Evolutionary conservation across 2,888 invertebrate genomes (phyloP), one percentile per base, ranked within the genome.

Genomic region (Volucella inanis): DNA sequence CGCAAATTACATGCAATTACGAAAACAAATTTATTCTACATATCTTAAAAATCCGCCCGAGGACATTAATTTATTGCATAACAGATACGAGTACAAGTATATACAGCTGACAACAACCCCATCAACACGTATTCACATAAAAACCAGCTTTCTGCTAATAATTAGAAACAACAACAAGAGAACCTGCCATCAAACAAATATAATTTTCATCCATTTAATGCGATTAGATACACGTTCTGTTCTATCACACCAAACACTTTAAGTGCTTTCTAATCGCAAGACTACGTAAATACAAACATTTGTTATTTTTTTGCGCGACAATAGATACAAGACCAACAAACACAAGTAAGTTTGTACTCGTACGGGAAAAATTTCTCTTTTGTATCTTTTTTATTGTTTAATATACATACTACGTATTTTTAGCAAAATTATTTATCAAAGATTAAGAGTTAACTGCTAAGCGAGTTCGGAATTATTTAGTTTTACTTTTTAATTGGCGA

Each of bases 201-300:
- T 61, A 45, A 47, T 61, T 45, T 61, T 47, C 45, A 61, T n/a
- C 45, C 39, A 45, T 31, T 61, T 45, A 47, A 45, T 3, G 18
- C 61, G 61, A 61, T 61, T 61, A 61, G 61, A 61, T 61, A 61
- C 45, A 61, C 61, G 45, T 47, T 61, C 45, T 61, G 22, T 22
- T 14, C 43, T 31, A 43, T 45, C 61, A 31, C 9, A 4, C 22
- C 22, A 22, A 11, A 45, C 10, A n/a, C 22, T 61, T 38, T 39
- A 11, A 43, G 43, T 59, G 43, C 59, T 43, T 61, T 61, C 61
- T 61, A 61, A 61, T 61, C 61, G 31, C 11, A 45, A 45, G 61
- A 31, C 61, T 47, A 61, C 22, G n/a, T 31, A 61, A 45, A 47
- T 61, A 61, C 18, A 47, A 14, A 43, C n/a, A n/a, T 45, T 45